Evolutionary conservation across 2,797 vertebrate genomes (phyloP), one percentile per base, ranked within the genome.

Genomic region (Schizopygopsis pylzovi): DNA sequence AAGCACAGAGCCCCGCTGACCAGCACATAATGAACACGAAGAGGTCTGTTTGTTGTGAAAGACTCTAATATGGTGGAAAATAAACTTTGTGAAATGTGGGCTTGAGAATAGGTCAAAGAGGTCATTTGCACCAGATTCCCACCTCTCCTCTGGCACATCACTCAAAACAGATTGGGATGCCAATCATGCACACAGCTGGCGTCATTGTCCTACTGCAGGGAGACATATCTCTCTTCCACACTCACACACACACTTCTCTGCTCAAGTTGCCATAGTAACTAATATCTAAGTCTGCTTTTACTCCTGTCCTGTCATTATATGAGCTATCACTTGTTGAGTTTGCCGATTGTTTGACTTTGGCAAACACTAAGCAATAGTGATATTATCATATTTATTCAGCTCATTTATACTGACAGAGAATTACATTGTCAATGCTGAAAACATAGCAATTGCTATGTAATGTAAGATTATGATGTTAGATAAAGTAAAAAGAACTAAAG

Each of bases 91-190:
- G 33, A 80, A 85, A 77, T 39, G 83, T 28, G 68, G 87, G 39
- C 49, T 90, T 47, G 25, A 67, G 56, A 76, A 76, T 63, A 79
- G 86, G 85, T 86, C 86, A 79, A 75, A 85, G 86, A 63, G 88
- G 85, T 89, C 81, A 86, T 68, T 56, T 37, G 15, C 49, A 78
- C 76, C 61, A 39, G 28, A 75, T 88, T 86, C 77, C 70, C 73
- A 82, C 85, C 52, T 56, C 85, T 89, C 83, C 86, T 88, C 73
- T 79, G 61, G 75, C 73, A 85, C 88, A 82, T 90, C 89, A 89
- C 81, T 90, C 89, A 89, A 88, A 90, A 88, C 82, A 89, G 90
- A 91, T 92, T 90, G 88, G 87, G 76, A 79, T 82, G 88, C 88
- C 91, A 91, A 89, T 91, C 89, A 89, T 87, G 85, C 75, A 76